Percentiles rank a stretch among this genome's conserved stretches.
Evolutionary conservation across 1,140 invertebrate species (phyloP).

Genomic region (Argopecten irradians): DNA sequence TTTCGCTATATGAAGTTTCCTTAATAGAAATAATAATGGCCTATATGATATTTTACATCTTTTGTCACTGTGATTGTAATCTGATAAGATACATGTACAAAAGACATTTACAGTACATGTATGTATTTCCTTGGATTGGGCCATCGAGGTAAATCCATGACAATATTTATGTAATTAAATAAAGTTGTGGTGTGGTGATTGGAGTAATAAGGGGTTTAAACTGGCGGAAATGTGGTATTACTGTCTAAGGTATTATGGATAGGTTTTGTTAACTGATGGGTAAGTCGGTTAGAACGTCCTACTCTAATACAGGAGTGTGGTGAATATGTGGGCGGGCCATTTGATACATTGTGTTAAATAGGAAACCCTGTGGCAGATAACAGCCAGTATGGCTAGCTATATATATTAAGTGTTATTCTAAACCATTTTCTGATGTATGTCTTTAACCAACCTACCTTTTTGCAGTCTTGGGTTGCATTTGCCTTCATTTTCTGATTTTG

Average conservation of each 20-base stretch:
- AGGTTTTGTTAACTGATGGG: background rate
- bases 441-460: too few species aligned
- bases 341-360: slow-evolving; percentile 2
- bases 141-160: background rate
- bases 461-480: too few species aligned
- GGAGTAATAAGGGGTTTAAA: background rate
- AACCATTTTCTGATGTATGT: too few species aligned
- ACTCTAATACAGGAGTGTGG: background rate
- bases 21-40: background rate
- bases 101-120: background rate
- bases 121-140: background rate
- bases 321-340: slow-evolving; percentile 14
- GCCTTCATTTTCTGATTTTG: too few species aligned
- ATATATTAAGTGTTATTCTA: background rate
- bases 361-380: background rate
- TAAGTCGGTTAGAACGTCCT: background rate
- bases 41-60: background rate
- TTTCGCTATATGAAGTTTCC: too few species aligned
- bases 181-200: background rate
- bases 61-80: background rate
- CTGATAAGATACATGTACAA: background rate
- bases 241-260: background rate
- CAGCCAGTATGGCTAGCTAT: background rate
- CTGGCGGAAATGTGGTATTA: background rate
- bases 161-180: background rate